Evolutionary conservation across 35 echinoderm and acorn worm genomes (phyloP), one percentile per base, ranked within the genome.

Genomic region (Apostichopus parvimensis): DNA sequence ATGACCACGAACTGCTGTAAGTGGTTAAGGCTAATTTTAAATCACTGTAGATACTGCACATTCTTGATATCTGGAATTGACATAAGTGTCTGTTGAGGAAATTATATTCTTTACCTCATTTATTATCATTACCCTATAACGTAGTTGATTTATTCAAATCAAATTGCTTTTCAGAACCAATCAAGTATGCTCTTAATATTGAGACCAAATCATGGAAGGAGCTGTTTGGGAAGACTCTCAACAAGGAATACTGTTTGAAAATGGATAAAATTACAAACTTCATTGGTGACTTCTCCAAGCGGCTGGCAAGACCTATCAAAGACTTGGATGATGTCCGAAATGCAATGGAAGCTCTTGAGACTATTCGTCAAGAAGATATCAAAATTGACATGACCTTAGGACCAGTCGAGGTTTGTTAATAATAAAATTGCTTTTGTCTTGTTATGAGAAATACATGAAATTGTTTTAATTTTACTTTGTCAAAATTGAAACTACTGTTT

Each of bases 331-430:
- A 99, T 87, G 97, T 99, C 45, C 90, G 97, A 56, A 91, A 94
- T 93, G 95, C 95, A 6, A 96, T 96, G 95, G 89, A 55, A 53
- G 97, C 97, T 54, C 86, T 99, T 26, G 95, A 96, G 59, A 90
- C 89, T 21, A 96, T 99, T 72, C 79, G 97, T 6, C 93, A 96
- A 45, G 84, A 99, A 79, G 94, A 99, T 9, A 99, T 99, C 62
- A 89, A 92, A 56, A 99, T 99, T 86, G 97, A 99, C 90, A 99
- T 99, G 97, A 99, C 95, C 18, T 88, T 99, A 14, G 97, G 95
- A 68, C 97, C 97, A 53, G 83, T 99, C 57, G 97, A 99, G 95
- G 97, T 96, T 82, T 45, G 79, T 82, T 82, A 25, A 84, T 55
- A 82, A 34, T 1, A 12, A 53, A 54, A 6, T 53, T 0, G 7